Evolutionary conservation across 2,113 vertebrate genomes (phyloP).

Genomic region (Erythrocercus mccallii): DNA sequence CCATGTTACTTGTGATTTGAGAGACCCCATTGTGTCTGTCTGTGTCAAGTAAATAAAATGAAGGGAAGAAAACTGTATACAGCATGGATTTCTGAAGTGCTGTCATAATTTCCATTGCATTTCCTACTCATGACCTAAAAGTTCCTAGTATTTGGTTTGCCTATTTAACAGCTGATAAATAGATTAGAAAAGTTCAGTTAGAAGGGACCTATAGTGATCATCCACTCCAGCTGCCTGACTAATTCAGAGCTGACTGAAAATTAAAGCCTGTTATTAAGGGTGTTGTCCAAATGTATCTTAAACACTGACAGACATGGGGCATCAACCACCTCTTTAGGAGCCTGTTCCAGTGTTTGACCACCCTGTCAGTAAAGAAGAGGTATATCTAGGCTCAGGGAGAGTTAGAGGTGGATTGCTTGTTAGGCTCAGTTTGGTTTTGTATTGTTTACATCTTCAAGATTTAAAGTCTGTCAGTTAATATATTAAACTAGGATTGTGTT

Average conservation of each 20-base stretch:
- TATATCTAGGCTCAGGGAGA: neutral
- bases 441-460: neutral
- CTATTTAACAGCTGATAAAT: neutral
- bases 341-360: neutral
- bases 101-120: neutral
- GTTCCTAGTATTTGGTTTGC: neutral
- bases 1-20: neutral
- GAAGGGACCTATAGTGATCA: neutral
- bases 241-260: neutral
- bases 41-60: neutral
- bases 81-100: neutral
- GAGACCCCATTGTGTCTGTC: neutral
- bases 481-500: neutral
- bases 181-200: neutral
- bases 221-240: neutral
- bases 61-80: neutral
- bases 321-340: neutral
- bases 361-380: neutral
- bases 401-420: neutral
- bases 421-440: neutral
- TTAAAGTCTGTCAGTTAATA: too few relatives aligned
- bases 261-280: neutral
- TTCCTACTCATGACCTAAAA: neutral
- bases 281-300: neutral
- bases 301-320: neutral